Base-by-base conservation (phyloP, 1,140 invertebrate genomes). In the Condylostylus longicornis region DNA sequence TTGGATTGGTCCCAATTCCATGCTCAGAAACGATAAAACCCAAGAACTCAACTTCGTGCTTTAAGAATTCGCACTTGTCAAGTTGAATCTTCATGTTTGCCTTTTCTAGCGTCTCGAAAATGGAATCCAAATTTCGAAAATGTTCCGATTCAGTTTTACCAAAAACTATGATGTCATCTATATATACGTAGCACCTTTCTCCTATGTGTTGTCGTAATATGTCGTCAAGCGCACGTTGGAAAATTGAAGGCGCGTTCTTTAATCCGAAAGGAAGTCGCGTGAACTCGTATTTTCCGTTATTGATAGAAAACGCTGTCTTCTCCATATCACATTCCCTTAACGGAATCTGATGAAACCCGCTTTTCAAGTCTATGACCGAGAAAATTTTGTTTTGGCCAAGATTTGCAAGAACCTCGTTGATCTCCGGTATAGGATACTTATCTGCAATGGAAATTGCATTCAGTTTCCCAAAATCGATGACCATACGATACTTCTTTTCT, bases 381-480 rank as follows among this genome's bases (percentile, higher is more conserved):
- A 68, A 67, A 39, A 51, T 59, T 13, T 42, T 48, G 5, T 45
- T 41, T 12, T 47, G 49, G 1, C 51, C 51, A 25, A 71, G 37
- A 21, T 49, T 47, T 33, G 64, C 56, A 23, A 73, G 45, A 18
- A 54, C 49, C 9, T 63, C 59, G 14, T 56, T 57, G 5, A 70
- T 68, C 6, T 60, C 48, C 4, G 67, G 67, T 7, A 72, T 42
- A 8, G 68, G 68, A 48, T 55, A 69, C n/a, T 37, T 33, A 43
- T 70, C 64, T 10, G 46, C 34, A 14, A 53, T 40, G 18, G 49
- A 50, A 34, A 46, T 41, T 31, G 45, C 34, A 42, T 55, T 57
- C 17, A 53, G 27, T 42, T 50, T 52, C 22, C 50, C 18, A 35
- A 46, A 59, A 42, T 58, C 55, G 13, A 56, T 42, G 4, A 51